Conservation (phyloP, 2,113 vertebrate genomes). For the Felis catus region DNA sequence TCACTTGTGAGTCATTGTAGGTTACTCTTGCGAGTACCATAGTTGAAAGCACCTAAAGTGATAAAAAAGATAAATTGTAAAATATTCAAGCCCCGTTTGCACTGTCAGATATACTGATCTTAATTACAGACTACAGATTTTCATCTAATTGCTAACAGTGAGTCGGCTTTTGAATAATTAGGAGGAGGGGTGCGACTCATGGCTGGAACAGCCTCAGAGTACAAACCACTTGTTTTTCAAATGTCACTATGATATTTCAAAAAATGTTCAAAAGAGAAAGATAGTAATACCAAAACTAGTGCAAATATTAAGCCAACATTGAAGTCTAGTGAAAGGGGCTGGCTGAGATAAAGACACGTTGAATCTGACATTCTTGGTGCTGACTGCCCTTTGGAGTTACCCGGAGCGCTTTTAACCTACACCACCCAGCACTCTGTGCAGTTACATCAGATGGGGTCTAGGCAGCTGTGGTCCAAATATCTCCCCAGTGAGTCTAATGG, state of each 20-base stretch:
- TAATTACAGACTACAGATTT: conserved; percentile 66
- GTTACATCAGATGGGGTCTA: background rate
- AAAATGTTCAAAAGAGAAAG: background rate
- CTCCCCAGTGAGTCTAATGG: background rate
- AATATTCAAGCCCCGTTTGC: conserved; percentile 43
- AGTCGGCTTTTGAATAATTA: conserved; percentile 57
- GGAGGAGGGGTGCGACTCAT: background rate
- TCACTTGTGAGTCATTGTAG: background rate
- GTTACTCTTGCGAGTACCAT: background rate
- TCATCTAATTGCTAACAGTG: conserved; percentile 58
- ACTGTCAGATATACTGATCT: conserved; percentile 56
- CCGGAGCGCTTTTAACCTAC: background rate
- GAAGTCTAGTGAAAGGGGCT: background rate
- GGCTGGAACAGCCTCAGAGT: background rate
- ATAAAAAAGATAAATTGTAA: conserved; percentile 52
- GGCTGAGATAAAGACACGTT: background rate
- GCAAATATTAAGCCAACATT: background rate
- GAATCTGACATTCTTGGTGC: accelerated
- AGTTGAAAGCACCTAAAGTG: conserved; percentile 8
- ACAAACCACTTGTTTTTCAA: conserved; percentile 60
- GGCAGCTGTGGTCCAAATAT: background rate
- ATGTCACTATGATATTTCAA: conserved; percentile 51
- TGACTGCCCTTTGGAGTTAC: background rate
- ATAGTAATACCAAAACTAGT: background rate
- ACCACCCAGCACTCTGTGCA: too few relatives aligned